Percentiles rank a stretch among this genome's conserved stretches.
Evolutionary conservation across 2,797 vertebrate species (phyloP).

Genomic region (Pseudotriccus pelzelni): DNA sequence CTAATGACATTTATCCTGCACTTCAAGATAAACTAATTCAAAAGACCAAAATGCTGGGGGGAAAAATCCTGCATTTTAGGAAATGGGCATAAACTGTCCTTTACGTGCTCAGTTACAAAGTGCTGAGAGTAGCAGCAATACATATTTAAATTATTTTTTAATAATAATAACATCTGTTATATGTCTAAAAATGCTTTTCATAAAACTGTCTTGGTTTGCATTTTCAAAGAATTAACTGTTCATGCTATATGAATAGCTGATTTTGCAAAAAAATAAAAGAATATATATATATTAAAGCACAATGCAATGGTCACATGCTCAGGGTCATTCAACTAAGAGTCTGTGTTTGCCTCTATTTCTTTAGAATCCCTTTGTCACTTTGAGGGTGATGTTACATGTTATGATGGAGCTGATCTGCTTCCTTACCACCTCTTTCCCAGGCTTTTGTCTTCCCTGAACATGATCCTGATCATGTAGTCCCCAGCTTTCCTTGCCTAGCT

Average conservation of each 20-base stretch:
- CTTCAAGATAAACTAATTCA: constrained; percentile 29
- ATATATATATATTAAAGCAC: neutral
- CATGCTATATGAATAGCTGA: neutral
- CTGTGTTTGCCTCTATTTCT: neutral
- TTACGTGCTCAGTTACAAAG: neutral
- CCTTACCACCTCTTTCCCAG: neutral
- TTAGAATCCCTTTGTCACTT: neutral
- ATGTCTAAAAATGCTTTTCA: neutral
- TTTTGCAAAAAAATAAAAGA: neutral
- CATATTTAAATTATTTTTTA: neutral
- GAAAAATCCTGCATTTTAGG: neutral
- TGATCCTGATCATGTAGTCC: neutral
- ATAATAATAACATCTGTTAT: neutral
- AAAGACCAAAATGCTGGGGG: neutral
- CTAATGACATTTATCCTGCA: constrained; percentile 22
- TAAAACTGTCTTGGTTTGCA: neutral
- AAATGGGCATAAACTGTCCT: neutral
- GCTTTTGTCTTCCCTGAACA: neutral
- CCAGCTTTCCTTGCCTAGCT: neutral
- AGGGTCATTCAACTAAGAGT: neutral
- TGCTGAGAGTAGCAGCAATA: neutral
- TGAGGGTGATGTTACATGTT: neutral
- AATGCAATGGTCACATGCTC: neutral
- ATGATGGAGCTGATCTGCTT: neutral
- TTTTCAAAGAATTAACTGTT: neutral